phyloP scores from a whole-genome alignment of 2,113 vertebrate species.

The Labeo catla region DNA sequence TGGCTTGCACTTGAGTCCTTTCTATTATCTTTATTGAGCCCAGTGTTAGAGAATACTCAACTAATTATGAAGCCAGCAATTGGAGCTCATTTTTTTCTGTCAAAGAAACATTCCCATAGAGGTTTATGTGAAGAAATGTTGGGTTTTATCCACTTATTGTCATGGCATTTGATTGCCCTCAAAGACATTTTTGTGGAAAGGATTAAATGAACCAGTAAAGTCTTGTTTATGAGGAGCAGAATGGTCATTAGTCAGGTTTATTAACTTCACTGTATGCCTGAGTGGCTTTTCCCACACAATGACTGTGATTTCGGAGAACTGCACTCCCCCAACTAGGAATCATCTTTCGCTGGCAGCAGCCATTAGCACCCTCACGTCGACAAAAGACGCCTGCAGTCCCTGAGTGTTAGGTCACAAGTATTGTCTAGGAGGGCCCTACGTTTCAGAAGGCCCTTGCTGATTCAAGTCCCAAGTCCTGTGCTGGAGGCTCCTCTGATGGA shows the following conservation, averaged over 20 bases:
- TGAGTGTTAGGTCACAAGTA: not conserved
- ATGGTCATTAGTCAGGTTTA: not conserved
- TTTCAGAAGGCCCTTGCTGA: not conserved
- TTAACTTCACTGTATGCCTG: not conserved
- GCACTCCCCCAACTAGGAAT: not conserved
- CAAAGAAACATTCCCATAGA: not conserved
- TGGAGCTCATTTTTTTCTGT: not conserved
- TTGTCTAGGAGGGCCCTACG: not conserved
- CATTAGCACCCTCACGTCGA: not conserved
- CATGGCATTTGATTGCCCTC: not conserved
- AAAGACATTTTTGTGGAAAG: not conserved
- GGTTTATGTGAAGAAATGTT: not conserved
- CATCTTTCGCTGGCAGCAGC: not conserved
- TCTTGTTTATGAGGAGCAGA: not conserved
- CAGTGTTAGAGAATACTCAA: not conserved
- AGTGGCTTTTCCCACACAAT: not conserved
- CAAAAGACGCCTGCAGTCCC: not conserved
- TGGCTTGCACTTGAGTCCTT: not conserved
- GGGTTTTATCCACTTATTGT: not conserved
- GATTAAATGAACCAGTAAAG: not conserved
- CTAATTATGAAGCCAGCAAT: not conserved
- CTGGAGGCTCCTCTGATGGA: not conserved
- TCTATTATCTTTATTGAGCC: not conserved
- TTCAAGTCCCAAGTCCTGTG: not conserved
- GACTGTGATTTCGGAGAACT: not conserved